phyloP scores from a whole-genome alignment of 2,797 vertebrate species.

The Aplochiton taeniatus region DNA sequence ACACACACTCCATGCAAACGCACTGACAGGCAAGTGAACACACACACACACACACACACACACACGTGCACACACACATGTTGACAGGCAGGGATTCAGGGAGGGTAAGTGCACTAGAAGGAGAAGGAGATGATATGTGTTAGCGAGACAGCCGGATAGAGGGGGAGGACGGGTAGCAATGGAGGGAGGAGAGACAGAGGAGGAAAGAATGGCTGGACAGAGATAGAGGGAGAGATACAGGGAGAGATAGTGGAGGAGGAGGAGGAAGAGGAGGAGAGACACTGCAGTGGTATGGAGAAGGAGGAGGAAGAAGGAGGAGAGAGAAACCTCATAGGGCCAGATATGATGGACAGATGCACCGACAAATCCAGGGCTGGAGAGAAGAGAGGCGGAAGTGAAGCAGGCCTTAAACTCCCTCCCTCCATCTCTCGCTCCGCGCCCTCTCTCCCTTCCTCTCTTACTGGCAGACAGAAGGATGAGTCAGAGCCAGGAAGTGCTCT shows the following conservation, averaged over 20 bases:
- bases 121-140: not conserved
- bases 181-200: conserved; percentile 33
- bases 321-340: not conserved
- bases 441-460: not conserved
- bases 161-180: not conserved
- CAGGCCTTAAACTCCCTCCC: no score
- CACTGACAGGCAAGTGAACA: not conserved
- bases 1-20: conserved; percentile 4
- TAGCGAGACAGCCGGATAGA: not conserved
- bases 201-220: conserved; percentile 15
- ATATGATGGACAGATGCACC: not conserved
- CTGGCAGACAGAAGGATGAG: not conserved
- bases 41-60: conserved; percentile 39
- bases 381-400: no score
- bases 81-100: conserved; percentile 33
- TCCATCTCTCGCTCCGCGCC: not conserved
- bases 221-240: no score
- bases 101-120: conserved; percentile 24
- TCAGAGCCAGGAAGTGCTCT: not conserved
- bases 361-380: no score
- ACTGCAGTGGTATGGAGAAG: not conserved
- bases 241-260: not conserved
- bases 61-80: not conserved
- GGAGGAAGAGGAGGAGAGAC: no score
- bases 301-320: not conserved